phyloP scores from a whole-genome alignment of 2,888 invertebrate genomes.

The Standfussiana lucernea region DNA sequence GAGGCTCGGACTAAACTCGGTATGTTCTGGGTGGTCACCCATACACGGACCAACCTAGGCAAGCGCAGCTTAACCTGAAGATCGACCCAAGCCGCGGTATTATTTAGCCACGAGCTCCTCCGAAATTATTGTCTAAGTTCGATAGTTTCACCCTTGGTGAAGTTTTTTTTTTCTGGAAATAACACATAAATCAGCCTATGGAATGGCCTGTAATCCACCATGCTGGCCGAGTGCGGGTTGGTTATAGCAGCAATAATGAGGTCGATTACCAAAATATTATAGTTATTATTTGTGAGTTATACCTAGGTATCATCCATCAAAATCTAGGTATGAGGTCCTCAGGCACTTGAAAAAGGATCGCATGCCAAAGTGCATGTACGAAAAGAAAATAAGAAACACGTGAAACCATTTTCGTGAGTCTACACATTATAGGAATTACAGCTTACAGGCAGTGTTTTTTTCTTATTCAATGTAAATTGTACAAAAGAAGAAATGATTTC shows the following conservation, averaged over 20 bases:
- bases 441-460: not conserved
- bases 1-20: not conserved
- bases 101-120: not conserved
- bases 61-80: no score
- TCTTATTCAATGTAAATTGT: not conserved
- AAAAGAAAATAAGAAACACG: not conserved
- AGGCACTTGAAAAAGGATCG: not conserved
- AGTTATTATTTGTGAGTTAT: not conserved
- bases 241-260: not conserved
- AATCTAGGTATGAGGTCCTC: constrained; percentile 6
- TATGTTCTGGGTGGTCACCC: no score
- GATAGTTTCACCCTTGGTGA: no score
- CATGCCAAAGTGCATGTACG: not conserved
- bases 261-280: not conserved
- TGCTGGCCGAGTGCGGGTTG: not conserved
- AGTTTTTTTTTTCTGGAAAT: not conserved
- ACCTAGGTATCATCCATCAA: not conserved
- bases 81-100: not conserved
- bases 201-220: not conserved
- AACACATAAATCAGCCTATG: no score
- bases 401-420: not conserved
- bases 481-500: not conserved
- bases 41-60: no score
- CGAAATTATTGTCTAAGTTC: no score
- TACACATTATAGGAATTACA: not conserved